A percentile compares a stretch with the other conserved stretches of the same genome.
These are phyloP conservation scores for Melanerpes formicivorus DNA, from an alignment of 2,113 vertebrate genomes.

Conservation along the genomic window DNA sequence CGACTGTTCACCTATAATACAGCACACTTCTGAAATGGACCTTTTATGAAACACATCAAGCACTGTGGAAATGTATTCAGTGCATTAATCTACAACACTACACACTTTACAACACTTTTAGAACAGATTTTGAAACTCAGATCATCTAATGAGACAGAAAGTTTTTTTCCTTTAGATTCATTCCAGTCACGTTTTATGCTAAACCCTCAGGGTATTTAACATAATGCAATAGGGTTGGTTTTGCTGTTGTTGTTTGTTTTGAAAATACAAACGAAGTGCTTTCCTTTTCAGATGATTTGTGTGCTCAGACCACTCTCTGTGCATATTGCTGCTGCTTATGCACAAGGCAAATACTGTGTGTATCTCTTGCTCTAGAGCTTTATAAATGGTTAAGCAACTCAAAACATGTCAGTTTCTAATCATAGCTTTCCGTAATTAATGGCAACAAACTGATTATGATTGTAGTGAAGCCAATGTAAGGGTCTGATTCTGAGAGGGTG, in stretches of 20 bases:
- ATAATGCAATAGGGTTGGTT: slow-evolving; percentile 68
- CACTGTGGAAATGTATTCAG: slow-evolving; percentile 84
- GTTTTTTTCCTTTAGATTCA: slow-evolving; percentile 61
- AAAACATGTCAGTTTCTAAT: slow-evolving; percentile 34
- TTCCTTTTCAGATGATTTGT: slow-evolving; percentile 46
- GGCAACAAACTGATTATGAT: neutral
- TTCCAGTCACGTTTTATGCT: slow-evolving; percentile 72
- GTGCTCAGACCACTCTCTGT: neutral
- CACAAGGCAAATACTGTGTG: neutral
- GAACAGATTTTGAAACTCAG: slow-evolving; percentile 82
- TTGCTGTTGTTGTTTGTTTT: neutral
- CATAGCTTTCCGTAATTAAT: slow-evolving; percentile 11
- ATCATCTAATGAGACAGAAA: slow-evolving; percentile 82
- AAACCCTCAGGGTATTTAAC: slow-evolving; percentile 75
- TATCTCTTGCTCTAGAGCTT: slow-evolving; percentile 55
- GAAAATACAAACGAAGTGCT: slow-evolving; percentile 59
- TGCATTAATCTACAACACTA: slow-evolving; percentile 82
- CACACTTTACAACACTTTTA: slow-evolving; percentile 79
- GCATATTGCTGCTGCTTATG: neutral
- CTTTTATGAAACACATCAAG: slow-evolving; percentile 88
- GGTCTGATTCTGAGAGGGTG: neutral
- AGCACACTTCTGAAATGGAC: slow-evolving; percentile 85
- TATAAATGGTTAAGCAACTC: slow-evolving; percentile 71
- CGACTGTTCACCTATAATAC: slow-evolving; percentile 85
- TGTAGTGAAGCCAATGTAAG: neutral